A percentile compares a stretch with the other conserved stretches of the same genome.
Evolutionary conservation across 2,113 vertebrate species (phyloP).

Genomic region (Myiopsitta monachus): DNA sequence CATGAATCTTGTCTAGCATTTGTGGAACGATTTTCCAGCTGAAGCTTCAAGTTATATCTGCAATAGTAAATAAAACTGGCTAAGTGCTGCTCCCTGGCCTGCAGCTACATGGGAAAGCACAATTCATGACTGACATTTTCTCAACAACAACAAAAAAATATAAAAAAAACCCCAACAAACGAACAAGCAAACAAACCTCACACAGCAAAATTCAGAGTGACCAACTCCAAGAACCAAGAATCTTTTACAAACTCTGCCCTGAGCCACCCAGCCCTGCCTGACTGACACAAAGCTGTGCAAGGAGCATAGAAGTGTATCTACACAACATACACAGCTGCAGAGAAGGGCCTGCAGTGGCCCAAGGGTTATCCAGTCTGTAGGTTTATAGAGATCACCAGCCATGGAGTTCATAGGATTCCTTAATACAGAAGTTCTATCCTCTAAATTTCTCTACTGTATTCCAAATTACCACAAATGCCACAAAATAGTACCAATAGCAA

Average conservation of each 20-base stretch:
- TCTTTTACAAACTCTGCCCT: no score
- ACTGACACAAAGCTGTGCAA: neutral
- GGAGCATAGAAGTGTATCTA: neutral
- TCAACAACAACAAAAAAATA: neutral
- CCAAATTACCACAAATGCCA: neutral
- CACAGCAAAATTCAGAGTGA: neutral
- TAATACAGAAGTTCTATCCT: neutral
- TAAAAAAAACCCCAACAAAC: neutral
- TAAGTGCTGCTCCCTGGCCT: neutral
- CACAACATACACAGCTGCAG: neutral
- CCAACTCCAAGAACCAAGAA: neutral
- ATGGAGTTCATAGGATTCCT: neutral
- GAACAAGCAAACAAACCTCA: neutral
- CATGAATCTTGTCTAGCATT: neutral
- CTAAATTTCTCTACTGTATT: neutral
- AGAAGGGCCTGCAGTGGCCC: neutral
- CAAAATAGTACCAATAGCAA: neutral
- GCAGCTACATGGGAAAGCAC: neutral
- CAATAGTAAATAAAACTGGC: neutral
- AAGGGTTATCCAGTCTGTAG: neutral
- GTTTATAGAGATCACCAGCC: accelerated
- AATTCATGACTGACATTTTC: neutral
- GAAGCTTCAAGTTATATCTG: neutral
- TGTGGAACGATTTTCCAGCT: neutral
- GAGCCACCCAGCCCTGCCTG: neutral